A percentile compares a stretch with the other conserved stretches of the same genome.
phyloP scores from a whole-genome alignment of 2,113 vertebrate species.

The Pardalotus punctatus region DNA sequence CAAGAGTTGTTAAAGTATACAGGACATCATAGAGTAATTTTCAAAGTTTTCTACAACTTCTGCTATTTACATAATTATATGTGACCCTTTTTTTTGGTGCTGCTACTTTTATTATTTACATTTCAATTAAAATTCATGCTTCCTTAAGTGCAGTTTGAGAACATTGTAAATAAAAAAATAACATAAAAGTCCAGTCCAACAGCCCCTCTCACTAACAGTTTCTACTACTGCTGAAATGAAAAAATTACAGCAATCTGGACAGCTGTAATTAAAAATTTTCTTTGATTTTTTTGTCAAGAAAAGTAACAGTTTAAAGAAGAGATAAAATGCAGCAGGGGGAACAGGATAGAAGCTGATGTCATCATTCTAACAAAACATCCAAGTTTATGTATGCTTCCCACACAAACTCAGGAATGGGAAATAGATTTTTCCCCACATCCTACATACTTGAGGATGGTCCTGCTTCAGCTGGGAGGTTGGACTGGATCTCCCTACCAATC shows the following conservation, averaged over 20 bases:
- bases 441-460: not conserved
- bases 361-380: not conserved
- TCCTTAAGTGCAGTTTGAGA: not conserved
- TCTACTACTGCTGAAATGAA: not conserved
- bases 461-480: not conserved
- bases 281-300: not conserved
- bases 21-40: not conserved
- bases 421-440: not conserved
- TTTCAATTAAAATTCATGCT: not conserved
- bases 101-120: not conserved
- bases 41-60: not conserved
- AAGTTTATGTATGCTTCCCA: not conserved
- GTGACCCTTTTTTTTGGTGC: not conserved
- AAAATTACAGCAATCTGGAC: not conserved
- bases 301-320: not conserved
- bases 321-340: not conserved
- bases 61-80: not conserved
- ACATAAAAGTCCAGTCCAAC: not conserved
- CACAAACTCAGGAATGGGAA: not conserved
- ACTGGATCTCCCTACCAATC: not conserved
- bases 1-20: not conserved
- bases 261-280: not conserved
- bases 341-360: not conserved
- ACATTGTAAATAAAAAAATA: not conserved
- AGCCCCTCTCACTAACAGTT: not conserved